Percentiles rank a stretch among this genome's conserved stretches.
These are phyloP conservation scores for Cancer borealis DNA, from an alignment of 2,888 invertebrate species.

Conservation along the genomic window DNA sequence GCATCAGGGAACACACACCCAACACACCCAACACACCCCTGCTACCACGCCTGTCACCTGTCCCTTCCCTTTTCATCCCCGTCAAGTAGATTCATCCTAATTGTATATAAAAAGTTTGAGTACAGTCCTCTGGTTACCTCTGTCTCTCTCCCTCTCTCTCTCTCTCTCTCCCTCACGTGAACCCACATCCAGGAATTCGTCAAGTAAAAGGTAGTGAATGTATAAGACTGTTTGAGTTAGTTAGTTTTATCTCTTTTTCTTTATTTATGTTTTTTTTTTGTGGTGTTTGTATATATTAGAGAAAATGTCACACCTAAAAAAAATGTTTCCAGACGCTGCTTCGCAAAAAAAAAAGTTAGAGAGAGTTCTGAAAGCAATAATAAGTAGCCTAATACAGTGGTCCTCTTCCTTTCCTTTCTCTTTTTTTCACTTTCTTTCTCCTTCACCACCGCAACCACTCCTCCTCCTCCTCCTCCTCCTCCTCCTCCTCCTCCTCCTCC, in stretches of 20 bases:
- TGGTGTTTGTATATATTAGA: no score
- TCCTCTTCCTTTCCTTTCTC: background rate
- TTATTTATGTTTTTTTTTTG: no score
- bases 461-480: background rate
- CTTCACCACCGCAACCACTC: background rate
- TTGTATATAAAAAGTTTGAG: background rate
- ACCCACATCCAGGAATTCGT: no score
- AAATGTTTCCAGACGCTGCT: background rate
- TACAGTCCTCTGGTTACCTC: no score
- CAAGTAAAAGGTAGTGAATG: no score
- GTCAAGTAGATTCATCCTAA: background rate
- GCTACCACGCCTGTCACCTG: background rate
- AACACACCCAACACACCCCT: background rate
- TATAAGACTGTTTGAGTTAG: no score
- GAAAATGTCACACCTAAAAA: background rate
- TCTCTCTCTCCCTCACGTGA: no score
- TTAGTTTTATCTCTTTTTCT: no score
- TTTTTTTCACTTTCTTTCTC: background rate
- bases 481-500: background rate
- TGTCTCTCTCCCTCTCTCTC: no score
- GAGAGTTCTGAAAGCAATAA: constrained; percentile 10
- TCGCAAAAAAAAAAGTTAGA: background rate
- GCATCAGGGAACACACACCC: background rate
- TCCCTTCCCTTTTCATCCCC: constrained; percentile 2
- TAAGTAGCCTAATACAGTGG: constrained; percentile 6